Conservation (phyloP, 2,797 vertebrate species). For the Xyrichtys novacula region DNA sequence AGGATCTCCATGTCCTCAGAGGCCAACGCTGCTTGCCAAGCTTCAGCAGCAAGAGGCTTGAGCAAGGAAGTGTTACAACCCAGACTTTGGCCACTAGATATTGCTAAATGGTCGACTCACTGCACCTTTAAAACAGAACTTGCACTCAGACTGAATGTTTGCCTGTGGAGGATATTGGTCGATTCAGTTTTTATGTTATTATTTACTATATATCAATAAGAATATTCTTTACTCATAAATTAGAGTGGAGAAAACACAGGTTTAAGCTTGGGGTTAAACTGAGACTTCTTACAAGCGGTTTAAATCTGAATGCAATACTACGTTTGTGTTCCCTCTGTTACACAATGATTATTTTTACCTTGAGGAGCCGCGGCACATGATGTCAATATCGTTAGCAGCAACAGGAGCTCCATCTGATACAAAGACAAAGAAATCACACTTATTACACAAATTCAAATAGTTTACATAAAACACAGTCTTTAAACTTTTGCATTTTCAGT, state of each 20-base stretch:
- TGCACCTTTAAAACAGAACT: too few species aligned
- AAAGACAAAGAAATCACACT: too few species aligned
- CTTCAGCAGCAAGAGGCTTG: too few species aligned
- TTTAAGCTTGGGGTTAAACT: not conserved
- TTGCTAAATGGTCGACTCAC: too few species aligned
- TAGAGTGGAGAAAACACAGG: not conserved
- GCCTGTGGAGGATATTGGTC: too few species aligned
- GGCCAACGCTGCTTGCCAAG: too few species aligned
- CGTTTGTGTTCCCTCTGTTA: not conserved
- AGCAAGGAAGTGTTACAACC: too few species aligned
- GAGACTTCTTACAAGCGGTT: not conserved
- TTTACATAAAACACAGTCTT: not conserved
- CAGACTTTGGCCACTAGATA: too few species aligned
- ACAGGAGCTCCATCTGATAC: constrained; percentile 60
- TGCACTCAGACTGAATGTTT: too few species aligned
- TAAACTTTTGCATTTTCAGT: not conserved
- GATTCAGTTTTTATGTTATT: too few species aligned
- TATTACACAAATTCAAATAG: not conserved
- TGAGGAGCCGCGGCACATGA: constrained; percentile 38
- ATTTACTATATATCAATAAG: too few species aligned
- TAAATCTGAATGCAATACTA: not conserved
- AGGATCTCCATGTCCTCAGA: too few species aligned
- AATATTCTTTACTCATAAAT: not conserved
- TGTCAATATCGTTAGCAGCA: constrained; percentile 41
- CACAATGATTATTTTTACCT: constrained; percentile 48